Conservation (phyloP, 2,113 vertebrate genomes). For the Prunella himalayana region DNA sequence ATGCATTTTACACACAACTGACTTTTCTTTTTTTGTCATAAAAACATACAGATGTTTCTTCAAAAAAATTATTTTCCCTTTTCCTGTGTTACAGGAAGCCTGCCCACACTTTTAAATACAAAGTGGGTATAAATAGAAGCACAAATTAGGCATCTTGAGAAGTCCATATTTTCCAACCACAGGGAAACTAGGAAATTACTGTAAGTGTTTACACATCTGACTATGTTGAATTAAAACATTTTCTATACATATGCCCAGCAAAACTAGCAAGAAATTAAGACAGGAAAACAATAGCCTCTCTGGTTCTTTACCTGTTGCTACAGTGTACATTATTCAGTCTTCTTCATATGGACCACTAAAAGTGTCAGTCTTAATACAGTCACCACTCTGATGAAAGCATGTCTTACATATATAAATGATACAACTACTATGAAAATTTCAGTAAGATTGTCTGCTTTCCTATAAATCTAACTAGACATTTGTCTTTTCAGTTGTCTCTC, state of each 20-base stretch:
- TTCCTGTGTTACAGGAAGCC: conserved; percentile 70
- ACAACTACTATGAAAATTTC: conserved; percentile 26
- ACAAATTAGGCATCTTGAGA: conserved; percentile 69
- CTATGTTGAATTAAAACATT: neutral
- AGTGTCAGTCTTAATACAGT: neutral
- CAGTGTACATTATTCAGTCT: neutral
- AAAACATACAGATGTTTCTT: conserved; percentile 67
- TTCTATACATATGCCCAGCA: neutral
- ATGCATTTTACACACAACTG: conserved; percentile 23
- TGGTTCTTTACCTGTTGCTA: neutral
- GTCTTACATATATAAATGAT: conserved; percentile 14
- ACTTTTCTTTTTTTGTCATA: conserved; percentile 16
- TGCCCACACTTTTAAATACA: conserved; percentile 70
- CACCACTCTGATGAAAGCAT: neutral
- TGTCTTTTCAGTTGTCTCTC: conserved; percentile 8
- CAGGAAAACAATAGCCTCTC: neutral
- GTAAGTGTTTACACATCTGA: neutral
- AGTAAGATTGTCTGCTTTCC: neutral
- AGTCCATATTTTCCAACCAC: conserved; percentile 68
- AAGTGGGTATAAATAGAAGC: conserved; percentile 74
- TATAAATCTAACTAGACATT: conserved; percentile 9
- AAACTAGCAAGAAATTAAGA: neutral
- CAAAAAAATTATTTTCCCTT: conserved; percentile 51
- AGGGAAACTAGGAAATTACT: conserved; percentile 54
- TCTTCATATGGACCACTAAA: neutral